phyloP scores from a whole-genome alignment of 1,140 invertebrate species.

The Orchesella cincta region DNA sequence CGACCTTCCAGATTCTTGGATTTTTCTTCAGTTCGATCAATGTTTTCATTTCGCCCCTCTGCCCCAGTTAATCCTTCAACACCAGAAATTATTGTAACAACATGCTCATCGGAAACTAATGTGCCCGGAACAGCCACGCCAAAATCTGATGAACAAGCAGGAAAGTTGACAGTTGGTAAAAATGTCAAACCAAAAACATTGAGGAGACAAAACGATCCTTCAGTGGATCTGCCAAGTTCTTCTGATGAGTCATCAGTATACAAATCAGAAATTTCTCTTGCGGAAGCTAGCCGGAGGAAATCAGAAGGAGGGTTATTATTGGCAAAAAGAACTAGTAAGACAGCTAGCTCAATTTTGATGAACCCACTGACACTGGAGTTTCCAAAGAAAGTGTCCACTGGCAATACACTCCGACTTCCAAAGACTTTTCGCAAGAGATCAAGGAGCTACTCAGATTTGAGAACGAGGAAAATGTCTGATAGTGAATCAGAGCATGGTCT shows the following conservation, averaged over 20 bases:
- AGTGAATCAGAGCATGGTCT: background rate
- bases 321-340: background rate
- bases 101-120: constrained; percentile 1
- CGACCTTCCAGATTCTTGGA: background rate
- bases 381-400: background rate
- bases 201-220: background rate
- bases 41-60: background rate
- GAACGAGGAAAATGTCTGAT: background rate
- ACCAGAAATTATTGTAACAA: constrained; percentile 23
- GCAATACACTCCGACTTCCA: background rate
- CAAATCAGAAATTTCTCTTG: background rate
- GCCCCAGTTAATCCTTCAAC: background rate
- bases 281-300: background rate
- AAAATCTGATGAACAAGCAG: too few relatives aligned
- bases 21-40: background rate
- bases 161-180: background rate
- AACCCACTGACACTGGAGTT: background rate
- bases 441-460: background rate
- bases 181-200: too few relatives aligned
- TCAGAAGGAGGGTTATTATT: background rate
- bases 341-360: background rate
- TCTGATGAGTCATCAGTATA: background rate
- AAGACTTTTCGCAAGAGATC: constrained; percentile 14
- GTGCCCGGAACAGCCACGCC: background rate
- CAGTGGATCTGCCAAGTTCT: background rate